These are phyloP conservation scores for Ochlodes sylvanus DNA, from an alignment of 2,888 invertebrate genomes.

Conservation along the genomic window DNA sequence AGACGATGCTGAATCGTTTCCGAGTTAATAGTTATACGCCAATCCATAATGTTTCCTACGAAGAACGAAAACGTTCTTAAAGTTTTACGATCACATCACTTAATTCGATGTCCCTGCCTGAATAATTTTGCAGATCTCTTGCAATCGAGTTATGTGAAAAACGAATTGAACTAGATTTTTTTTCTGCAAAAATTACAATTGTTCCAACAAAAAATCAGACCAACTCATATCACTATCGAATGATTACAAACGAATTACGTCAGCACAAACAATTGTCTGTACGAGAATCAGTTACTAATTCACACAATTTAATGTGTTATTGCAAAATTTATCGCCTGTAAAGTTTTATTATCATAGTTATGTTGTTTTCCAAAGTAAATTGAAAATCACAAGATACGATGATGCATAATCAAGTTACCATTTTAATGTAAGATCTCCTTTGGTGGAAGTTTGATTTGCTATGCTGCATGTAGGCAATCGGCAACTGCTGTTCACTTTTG, in stretches of 20 bases:
- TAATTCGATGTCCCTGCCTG: no score
- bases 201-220: not conserved
- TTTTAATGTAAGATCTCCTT: no score
- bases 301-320: slow-evolving; percentile 18
- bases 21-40: no score
- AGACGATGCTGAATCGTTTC: no score
- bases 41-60: no score
- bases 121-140: not conserved
- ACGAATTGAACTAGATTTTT: not conserved
- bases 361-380: not conserved
- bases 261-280: slow-evolving; percentile 9
- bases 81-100: no score
- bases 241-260: slow-evolving; percentile 10
- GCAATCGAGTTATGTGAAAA: not conserved
- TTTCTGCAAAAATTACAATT: not conserved
- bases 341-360: slow-evolving; percentile 13
- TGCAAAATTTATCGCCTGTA: slow-evolving; percentile 20
- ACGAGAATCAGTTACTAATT: slow-evolving; percentile 20
- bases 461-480: no score
- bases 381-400: not conserved
- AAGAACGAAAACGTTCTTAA: no score
- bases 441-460: no score
- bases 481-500: no score
- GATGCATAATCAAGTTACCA: no score
- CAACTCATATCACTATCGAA: not conserved